A percentile compares a stretch with the other conserved stretches of the same genome.
These are phyloP conservation scores for Luidia sarsii DNA, from an alignment of 53 echinoderm and acorn worm species.

Conservation along the genomic window DNA sequence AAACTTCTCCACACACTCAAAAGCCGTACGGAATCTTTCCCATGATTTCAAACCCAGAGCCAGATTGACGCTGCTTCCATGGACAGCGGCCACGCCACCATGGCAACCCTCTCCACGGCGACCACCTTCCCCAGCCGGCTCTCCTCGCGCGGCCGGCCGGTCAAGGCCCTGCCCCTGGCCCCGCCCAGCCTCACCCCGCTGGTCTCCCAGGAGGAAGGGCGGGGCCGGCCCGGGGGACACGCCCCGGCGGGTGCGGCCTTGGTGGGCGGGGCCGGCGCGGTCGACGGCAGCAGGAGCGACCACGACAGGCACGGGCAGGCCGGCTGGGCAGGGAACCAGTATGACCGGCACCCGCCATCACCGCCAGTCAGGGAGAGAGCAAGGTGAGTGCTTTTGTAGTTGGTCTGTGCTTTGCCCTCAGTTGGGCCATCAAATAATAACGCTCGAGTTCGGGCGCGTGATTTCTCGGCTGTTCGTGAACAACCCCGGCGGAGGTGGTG, in stretches of 20 bases:
- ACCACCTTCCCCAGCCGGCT: constrained; percentile 36
- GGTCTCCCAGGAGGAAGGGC: constrained; percentile 72
- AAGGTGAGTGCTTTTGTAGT: constrained; percentile 20
- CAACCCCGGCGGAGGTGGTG: no score
- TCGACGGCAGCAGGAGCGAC: background rate
- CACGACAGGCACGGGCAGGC: constrained; percentile 2
- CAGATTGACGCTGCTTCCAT: constrained; percentile 68
- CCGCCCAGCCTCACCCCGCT: constrained; percentile 74
- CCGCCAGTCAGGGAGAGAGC: constrained; percentile 81
- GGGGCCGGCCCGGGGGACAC: no score
- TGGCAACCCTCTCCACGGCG: constrained; percentile 83
- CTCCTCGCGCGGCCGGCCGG: constrained; percentile 70
- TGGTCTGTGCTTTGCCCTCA: no score
- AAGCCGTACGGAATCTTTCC: no score
- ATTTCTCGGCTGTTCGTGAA: no score
- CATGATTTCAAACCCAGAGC: no score
- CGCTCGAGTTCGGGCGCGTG: no score
- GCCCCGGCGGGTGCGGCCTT: no score
- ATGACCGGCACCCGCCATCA: constrained; percentile 89
- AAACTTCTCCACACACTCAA: no score
- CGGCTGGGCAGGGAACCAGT: constrained; percentile 66
- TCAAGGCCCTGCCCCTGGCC: constrained; percentile 85
- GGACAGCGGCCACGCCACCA: constrained; percentile 94
- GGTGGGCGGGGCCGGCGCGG: no score
- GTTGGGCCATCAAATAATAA: no score